Percentiles rank a stretch among this genome's conserved stretches.
These are phyloP conservation scores for Heliconius sara DNA, from an alignment of 2,888 invertebrate genomes.

Conservation along the genomic window DNA sequence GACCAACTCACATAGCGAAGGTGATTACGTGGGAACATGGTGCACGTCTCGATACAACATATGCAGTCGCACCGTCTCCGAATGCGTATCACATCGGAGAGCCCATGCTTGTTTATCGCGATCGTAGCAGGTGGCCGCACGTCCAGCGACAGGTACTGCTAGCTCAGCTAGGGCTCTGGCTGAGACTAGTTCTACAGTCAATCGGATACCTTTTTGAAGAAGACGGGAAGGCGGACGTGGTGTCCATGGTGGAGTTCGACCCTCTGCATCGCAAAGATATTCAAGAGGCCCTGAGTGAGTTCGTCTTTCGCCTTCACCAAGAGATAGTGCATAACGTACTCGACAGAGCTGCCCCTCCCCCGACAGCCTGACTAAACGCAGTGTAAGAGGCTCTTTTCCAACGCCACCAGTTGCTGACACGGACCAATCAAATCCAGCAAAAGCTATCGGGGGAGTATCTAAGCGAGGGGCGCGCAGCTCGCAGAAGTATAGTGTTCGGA, in stretches of 20 bases:
- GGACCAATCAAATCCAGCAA: slow-evolving; percentile 93
- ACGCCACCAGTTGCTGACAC: slow-evolving; percentile 85
- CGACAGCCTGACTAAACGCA: slow-evolving; percentile 89
- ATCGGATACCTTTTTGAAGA: slow-evolving; percentile 86
- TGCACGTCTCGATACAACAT: slow-evolving; percentile 90
- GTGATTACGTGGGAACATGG: slow-evolving; percentile 91
- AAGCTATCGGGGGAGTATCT: slow-evolving; percentile 86
- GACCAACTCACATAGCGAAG: slow-evolving; percentile 88
- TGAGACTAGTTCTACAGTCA: slow-evolving; percentile 89
- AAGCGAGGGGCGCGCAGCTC: slow-evolving; percentile 86
- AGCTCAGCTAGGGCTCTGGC: slow-evolving; percentile 85
- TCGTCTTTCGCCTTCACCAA: slow-evolving; percentile 88
- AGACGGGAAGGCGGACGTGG: slow-evolving; percentile 86
- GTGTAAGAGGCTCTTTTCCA: slow-evolving; percentile 80
- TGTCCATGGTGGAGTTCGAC: slow-evolving; percentile 88
- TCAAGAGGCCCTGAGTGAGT: slow-evolving; percentile 88
- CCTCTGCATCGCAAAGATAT: slow-evolving; percentile 88
- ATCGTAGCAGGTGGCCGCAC: slow-evolving; percentile 88
- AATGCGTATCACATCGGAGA: slow-evolving; percentile 90
- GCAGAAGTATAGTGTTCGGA: slow-evolving; percentile 89
- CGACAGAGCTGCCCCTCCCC: slow-evolving; percentile 92
- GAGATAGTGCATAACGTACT: slow-evolving; percentile 87
- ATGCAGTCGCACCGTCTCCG: slow-evolving; percentile 89
- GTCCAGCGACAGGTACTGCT: slow-evolving; percentile 83
- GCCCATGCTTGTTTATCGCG: slow-evolving; percentile 92